Evolutionary conservation across 2,888 invertebrate genomes (phyloP), one percentile per base, ranked within the genome.

Genomic region (Xylocampa areola): DNA sequence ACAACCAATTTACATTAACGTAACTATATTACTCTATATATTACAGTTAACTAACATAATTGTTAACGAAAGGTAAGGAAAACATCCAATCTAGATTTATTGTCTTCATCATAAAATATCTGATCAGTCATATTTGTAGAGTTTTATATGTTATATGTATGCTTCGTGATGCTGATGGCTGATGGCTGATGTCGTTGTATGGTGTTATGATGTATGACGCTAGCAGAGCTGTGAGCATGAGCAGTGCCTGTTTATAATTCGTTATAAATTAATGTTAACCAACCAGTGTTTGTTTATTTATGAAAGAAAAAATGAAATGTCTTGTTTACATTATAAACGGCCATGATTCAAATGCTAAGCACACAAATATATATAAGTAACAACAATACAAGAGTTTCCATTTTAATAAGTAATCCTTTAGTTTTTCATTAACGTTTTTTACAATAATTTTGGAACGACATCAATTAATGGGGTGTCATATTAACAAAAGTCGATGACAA

Each of bases 1-100:
- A 93, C 93, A 93, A 91, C 89, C 91, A 92, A 91, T 93, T 86
- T 91, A 93, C 91, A 92, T 75, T 70, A 83, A 79, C 79, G 73
- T 84, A 83, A 81, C 69, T 73, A 71, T 49, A 52, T 44, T 57
- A 64, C 52, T 54, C 77, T 82, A 80, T 82, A 82, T 80, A 67
- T 76, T 84, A 84, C 79, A 82, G 49, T 77, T 71, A 59, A 55
- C 66, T 73, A 76, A 62, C 62, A 55, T 66, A 62, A 44, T 63
- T 58, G 52, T 61, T 61, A 72, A 68, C 68, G 49, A 68, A 73
- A 71, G 51, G 59, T 70, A 52, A 67, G 54, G 60, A 61, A 73
- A 72, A 73, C 63, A 68, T 77, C 65, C 67, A 64, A 66, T 61
- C 41, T 60, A 57, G 53, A 39, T 61, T 63, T 79, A 73, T 43